These are phyloP conservation scores for Ruditapes philippinarum DNA, from an alignment of 1,140 invertebrate species.

Conservation along the genomic window DNA sequence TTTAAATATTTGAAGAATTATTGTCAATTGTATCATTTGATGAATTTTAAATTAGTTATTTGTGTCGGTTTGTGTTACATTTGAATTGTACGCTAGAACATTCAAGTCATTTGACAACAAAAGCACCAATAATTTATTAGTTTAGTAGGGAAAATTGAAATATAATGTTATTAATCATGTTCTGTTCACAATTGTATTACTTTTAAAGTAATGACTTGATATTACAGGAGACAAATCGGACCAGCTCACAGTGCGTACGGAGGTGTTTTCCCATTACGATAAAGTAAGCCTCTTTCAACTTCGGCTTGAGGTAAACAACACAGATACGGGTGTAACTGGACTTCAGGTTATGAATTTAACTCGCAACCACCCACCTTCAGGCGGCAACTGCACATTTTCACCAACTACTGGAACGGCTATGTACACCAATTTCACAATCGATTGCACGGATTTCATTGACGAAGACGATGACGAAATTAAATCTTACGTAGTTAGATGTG, in stretches of 20 bases:
- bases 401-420: constrained; percentile 67
- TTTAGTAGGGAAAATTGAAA: neutral
- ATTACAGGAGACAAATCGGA: constrained; percentile 68
- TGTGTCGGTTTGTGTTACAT: no score
- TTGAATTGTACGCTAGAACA: no score
- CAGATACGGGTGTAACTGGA: constrained; percentile 24
- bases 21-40: no score
- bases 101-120: no score
- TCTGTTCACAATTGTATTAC: neutral
- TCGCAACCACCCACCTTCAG: constrained; percentile 75
- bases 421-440: constrained; percentile 69
- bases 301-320: constrained; percentile 42
- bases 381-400: constrained; percentile 77
- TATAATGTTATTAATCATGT: no score
- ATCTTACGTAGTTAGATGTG: constrained; percentile 78
- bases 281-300: constrained; percentile 64
- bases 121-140: no score
- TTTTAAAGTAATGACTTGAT: neutral
- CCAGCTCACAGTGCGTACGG: constrained; percentile 63
- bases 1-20: no score
- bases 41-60: no score
- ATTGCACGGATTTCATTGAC: constrained; percentile 72
- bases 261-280: constrained; percentile 58
- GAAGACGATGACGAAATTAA: constrained; percentile 76
- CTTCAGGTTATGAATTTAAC: constrained; percentile 60